Conservation (phyloP, 37 sponge, comb jelly and placozoan genomes). For the Tethya wilhelma region DNA sequence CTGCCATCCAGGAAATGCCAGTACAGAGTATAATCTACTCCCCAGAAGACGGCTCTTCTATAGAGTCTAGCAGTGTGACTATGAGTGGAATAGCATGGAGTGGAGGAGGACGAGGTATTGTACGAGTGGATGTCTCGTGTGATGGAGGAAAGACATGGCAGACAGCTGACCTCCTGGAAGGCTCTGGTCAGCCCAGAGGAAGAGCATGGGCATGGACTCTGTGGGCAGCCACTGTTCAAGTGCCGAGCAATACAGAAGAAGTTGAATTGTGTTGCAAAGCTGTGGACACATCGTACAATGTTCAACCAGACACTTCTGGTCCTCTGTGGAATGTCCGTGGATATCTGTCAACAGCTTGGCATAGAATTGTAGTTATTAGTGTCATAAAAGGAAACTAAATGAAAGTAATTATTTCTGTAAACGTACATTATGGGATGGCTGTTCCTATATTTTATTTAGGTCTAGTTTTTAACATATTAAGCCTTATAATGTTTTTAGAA, state of each 20-base stretch:
- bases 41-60: constrained; percentile 64
- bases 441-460: too few relatives aligned
- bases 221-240: constrained; percentile 74
- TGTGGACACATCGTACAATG: constrained; percentile 79
- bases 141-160: constrained; percentile 90
- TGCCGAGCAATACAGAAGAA: constrained; percentile 25
- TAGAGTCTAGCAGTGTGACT: constrained; percentile 17
- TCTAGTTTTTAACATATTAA: too few relatives aligned
- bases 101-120: constrained; percentile 87
- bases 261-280: constrained; percentile 79
- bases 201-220: constrained; percentile 86
- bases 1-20: constrained; percentile 82
- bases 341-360: constrained; percentile 86
- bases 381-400: too few relatives aligned
- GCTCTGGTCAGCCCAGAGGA: constrained; percentile 13
- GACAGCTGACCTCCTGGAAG: constrained; percentile 33
- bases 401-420: too few relatives aligned
- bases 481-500: too few relatives aligned
- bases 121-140: constrained; percentile 85
- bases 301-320: constrained; percentile 79
- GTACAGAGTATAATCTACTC: constrained; percentile 80
- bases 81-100: constrained; percentile 88
- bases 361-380: too few relatives aligned
- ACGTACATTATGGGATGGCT: too few relatives aligned
- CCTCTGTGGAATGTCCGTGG: constrained; percentile 95